phyloP scores from a whole-genome alignment of 1,140 invertebrate species.

The Pseudomyrmex pallidus region DNA sequence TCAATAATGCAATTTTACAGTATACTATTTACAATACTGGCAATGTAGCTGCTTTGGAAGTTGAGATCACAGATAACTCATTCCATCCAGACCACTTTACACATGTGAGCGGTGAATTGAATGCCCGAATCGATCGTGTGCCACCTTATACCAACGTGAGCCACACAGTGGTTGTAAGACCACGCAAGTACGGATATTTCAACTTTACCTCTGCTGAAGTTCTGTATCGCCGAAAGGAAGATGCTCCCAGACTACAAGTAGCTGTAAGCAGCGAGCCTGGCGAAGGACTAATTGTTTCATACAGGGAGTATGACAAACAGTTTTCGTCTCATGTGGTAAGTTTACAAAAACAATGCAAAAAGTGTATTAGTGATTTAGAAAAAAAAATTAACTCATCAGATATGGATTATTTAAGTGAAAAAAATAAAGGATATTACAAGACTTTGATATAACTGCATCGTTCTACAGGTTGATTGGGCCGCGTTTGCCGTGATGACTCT shows the following conservation, averaged over 20 bases:
- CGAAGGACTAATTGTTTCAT: conserved; percentile 97
- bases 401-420: too few relatives aligned
- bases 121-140: conserved; percentile 94
- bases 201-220: conserved; percentile 98
- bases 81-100: conserved; percentile 96
- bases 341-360: conserved; percentile 53
- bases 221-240: conserved; percentile 93
- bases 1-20: conserved; percentile 76
- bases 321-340: conserved; percentile 98
- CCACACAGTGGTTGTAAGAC: conserved; percentile 96
- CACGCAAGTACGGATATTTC: conserved; percentile 96
- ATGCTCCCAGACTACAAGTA: conserved; percentile 91
- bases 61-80: conserved; percentile 94
- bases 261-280: conserved; percentile 98
- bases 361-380: too few relatives aligned
- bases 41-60: conserved; percentile 94
- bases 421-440: too few relatives aligned
- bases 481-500: conserved; percentile 98
- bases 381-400: conserved; percentile 4
- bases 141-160: conserved; percentile 96
- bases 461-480: conserved; percentile 93
- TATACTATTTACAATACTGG: conserved; percentile 95
- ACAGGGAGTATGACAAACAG: conserved; percentile 98
- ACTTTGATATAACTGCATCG: neutral
- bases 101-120: conserved; percentile 93